These are phyloP conservation scores for Leptopilina boulardi DNA, from an alignment of 1,140 invertebrate genomes.

Conservation along the genomic window DNA sequence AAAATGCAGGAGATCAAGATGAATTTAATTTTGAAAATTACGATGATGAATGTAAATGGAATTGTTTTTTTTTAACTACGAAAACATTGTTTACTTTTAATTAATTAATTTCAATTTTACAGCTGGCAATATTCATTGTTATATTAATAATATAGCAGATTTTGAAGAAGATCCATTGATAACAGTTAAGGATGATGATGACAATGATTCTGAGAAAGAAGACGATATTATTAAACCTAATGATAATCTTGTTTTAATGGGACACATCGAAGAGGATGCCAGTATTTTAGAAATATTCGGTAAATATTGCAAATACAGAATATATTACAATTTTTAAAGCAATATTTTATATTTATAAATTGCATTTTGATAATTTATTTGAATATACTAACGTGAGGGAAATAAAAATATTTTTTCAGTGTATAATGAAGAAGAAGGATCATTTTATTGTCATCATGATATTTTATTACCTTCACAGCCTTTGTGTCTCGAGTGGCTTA, in stretches of 20 bases:
- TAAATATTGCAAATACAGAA: conserved; percentile 61
- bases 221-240: conserved; percentile 92
- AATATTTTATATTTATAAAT: too few species aligned
- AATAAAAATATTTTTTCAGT: too few species aligned
- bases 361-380: too few species aligned
- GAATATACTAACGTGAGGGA: too few species aligned
- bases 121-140: conserved; percentile 69
- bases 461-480: conserved; percentile 91
- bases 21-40: conserved; percentile 87
- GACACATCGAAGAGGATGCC: conserved; percentile 89
- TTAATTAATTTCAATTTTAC: conserved; percentile 51
- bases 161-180: conserved; percentile 79
- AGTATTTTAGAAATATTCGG: conserved; percentile 92
- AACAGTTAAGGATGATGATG: conserved; percentile 76
- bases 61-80: conserved; percentile 41
- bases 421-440: conserved; percentile 91
- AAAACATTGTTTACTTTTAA: conserved; percentile 41
- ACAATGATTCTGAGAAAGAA: conserved; percentile 90
- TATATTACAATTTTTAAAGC: too few species aligned
- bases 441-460: conserved; percentile 96
- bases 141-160: conserved; percentile 75
- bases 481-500: conserved; percentile 94
- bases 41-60: conserved; percentile 80
- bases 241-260: conserved; percentile 95
- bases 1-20: conserved; percentile 78